phyloP scores from a whole-genome alignment of 2,888 invertebrate species.

The Brenthis daphne region DNA sequence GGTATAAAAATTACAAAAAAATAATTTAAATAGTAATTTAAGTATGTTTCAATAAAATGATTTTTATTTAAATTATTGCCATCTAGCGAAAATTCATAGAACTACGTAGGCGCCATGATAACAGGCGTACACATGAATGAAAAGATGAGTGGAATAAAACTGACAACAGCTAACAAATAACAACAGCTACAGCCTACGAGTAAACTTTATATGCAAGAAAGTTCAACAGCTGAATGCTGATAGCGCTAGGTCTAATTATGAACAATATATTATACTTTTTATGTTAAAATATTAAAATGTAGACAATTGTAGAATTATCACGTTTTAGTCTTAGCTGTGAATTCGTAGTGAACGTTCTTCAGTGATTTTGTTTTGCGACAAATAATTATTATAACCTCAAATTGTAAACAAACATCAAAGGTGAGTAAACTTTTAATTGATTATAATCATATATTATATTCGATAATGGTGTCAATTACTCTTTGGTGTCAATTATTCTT shows the following conservation, averaged over 20 bases:
- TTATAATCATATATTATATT: not conserved
- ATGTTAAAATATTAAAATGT: slow-evolving; percentile 39
- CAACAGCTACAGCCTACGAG: not conserved
- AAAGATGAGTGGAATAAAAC: slow-evolving; percentile 34
- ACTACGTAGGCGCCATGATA: slow-evolving; percentile 30
- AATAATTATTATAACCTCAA: slow-evolving; percentile 44
- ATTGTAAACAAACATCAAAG: slow-evolving; percentile 41
- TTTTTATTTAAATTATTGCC: slow-evolving; percentile 31
- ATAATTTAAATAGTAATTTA: too few species aligned
- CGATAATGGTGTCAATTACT: not conserved
- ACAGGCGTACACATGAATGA: slow-evolving; percentile 31
- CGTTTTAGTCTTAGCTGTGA: slow-evolving; percentile 35
- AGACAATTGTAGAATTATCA: slow-evolving; percentile 36
- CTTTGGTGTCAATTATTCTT: too few species aligned
- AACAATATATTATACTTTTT: slow-evolving; percentile 38
- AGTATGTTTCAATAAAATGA: too few species aligned
- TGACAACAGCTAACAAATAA: slow-evolving; percentile 22
- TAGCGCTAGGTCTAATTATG: slow-evolving; percentile 42
- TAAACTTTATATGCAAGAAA: slow-evolving; percentile 38
- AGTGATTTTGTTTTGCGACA: slow-evolving; percentile 29
- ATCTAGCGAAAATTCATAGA: slow-evolving; percentile 36
- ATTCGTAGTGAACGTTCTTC: slow-evolving; percentile 31
- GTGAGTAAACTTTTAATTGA: slow-evolving; percentile 25
- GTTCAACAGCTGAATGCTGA: slow-evolving; percentile 45
- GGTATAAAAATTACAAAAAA: too few species aligned